Evolutionary conservation across 1,140 invertebrate genomes (phyloP).

Genomic region (Drosophila suzukii): DNA sequence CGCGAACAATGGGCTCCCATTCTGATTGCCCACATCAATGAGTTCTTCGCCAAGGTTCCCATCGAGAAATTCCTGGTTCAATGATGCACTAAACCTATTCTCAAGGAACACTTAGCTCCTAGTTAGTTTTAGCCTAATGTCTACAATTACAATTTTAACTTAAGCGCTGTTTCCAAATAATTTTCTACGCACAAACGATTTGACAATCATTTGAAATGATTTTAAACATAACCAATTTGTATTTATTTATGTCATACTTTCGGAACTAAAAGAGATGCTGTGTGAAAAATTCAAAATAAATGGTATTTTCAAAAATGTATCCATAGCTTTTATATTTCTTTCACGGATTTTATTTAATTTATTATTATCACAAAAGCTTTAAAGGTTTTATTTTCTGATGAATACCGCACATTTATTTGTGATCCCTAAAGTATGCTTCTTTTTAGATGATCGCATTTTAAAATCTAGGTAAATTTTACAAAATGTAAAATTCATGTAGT

Average conservation of each 20-base stretch:
- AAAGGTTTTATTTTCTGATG: neutral
- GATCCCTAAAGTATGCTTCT: constrained; percentile 12
- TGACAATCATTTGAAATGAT: constrained; percentile 45
- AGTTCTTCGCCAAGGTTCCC: constrained; percentile 82
- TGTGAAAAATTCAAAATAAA: constrained; percentile 36
- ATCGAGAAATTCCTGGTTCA: constrained; percentile 77
- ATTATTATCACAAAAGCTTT: neutral
- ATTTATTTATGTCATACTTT: constrained; percentile 70
- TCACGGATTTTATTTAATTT: neutral
- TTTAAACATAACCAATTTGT: constrained; percentile 54
- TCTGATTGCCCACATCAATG: constrained; percentile 73
- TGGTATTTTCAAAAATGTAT: constrained; percentile 12
- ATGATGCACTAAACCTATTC: constrained; percentile 42
- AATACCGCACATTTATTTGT: neutral
- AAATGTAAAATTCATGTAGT: neutral
- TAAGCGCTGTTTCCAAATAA: constrained; percentile 77
- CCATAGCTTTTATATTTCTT: neutral
- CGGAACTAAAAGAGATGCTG: constrained; percentile 12
- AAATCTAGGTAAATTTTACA: neutral
- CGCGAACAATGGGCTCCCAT: constrained; percentile 83
- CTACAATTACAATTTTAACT: constrained; percentile 48
- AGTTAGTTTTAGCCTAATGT: constrained; percentile 68
- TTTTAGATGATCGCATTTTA: neutral
- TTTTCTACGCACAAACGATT: constrained; percentile 52
- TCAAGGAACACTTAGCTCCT: constrained; percentile 48